Conservation (phyloP, 2,113 vertebrate genomes). For the Sminthopsis crassicaudata region DNA sequence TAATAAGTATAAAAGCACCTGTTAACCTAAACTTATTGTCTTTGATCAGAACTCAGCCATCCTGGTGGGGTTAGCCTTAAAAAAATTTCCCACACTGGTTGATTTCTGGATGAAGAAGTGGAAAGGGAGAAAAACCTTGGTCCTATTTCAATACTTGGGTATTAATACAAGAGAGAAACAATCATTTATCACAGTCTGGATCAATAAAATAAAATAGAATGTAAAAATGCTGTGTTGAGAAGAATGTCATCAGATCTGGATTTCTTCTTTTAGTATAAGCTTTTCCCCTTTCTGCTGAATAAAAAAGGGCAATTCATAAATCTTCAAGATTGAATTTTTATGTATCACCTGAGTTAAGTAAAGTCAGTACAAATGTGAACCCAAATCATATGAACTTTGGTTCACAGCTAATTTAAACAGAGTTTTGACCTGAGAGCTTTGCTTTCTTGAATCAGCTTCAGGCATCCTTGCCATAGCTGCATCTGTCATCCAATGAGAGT, state of each 20-base stretch:
- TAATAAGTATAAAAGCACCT: neutral
- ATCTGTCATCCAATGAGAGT: neutral
- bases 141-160: neutral
- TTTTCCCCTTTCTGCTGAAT: neutral
- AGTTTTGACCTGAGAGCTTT: neutral
- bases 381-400: neutral
- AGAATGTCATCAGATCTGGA: neutral
- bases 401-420: neutral
- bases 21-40: neutral
- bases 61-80: neutral
- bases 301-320: neutral
- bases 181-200: neutral
- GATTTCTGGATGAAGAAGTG: neutral
- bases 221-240: neutral
- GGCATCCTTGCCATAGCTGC: neutral
- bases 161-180: neutral
- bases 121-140: neutral
- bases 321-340: neutral
- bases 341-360: neutral
- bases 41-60: neutral
- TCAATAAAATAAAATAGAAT: neutral
- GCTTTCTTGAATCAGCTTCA: neutral
- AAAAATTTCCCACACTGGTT: neutral
- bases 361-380: neutral
- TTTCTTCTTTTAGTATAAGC: neutral